Base-by-base conservation (phyloP, 2,797 vertebrate species). In the Micromesistius poutassou region DNA sequence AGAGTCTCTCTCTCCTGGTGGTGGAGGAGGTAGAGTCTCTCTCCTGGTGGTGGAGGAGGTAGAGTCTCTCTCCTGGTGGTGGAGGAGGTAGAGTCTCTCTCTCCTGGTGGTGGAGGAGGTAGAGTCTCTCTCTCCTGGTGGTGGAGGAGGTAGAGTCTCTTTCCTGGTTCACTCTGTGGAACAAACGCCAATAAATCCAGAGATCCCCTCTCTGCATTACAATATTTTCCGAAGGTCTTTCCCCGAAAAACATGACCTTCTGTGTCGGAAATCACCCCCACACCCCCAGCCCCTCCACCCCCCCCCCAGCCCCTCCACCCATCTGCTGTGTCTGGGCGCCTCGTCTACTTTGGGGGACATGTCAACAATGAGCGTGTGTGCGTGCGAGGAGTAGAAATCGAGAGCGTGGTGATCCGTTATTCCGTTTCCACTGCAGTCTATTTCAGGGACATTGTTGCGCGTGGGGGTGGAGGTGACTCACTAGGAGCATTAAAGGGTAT, bases 381-480 rank as follows among this genome's bases (percentile, higher is more conserved):
- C 40, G 77, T 85, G 82, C 82, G 82, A 78, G 71, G 72, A 80
- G 68, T 71, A 71, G 74, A 82, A 74, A 46, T 77, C 76, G 74
- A 55, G 14, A 0, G 4, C 19, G 12, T 13, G 66, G 10, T 33
- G 22, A 33, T n/a, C 42, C 22, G 5, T 35, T 30, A 8, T 70
- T 30, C 3, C 12, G 19, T 85, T 87, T 81, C 80, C 70, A 28
- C 6, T 38, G 71, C 30, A 80, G 76, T 82, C 87, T 87, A 87
- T 90, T 86, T 88, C 83, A 38, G 80, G 83, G 75, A 42, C 50
- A 22, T 5, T 55, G 46, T 42, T 42, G 12, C 3, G 46, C 10
- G 46, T 4, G 46, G 16, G 16, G 46, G 46, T 19, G 4, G 46
- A 42, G 73, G 72, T 73, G 86, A 81, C 1, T 75, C 46, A 31